Base-by-base conservation (phyloP, 2,113 vertebrate genomes). In the Cryptotis parvus region DNA sequence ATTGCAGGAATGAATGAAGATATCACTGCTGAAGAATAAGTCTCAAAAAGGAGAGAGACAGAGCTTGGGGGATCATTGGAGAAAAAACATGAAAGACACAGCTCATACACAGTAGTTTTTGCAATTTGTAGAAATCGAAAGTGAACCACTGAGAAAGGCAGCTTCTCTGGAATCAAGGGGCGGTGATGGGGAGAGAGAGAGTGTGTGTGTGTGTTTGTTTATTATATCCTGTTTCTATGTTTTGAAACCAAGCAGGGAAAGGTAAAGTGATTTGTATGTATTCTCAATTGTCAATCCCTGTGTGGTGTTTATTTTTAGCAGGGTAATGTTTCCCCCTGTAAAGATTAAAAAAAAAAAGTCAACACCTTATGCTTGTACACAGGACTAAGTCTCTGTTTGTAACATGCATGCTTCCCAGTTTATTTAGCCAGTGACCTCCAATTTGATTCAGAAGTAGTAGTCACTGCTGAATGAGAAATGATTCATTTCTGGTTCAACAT, bases 401-500 rank as follows among this genome's bases (percentile, higher is more conserved):
- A 68, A 81, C 27, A 20, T 3, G 26, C 3, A 66, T 29, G n/a
- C 76, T 88, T 73, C 74, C 43, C 24, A 4, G 63, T 91, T 76
- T 55, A 27, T 74, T 66, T 92, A 93, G 82, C 69, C 65, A 0
- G 0, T 86, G 52, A 85, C 63, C 86, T 91, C 92, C 9, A 0
- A 29, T 4, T 33, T 29, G 85, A 84, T 27, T 58, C 2, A 0
- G 85, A 87, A 90, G 31, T 9, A 1, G 58, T 61, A 41, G 0
- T 81, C 6, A 18, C 52, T 4, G 41, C 16, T 43, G 63, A 94
- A 45, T 0, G 3, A 90, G 90, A 39, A 70, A 83, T 10, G 33
- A 87, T 70, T 84, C 89, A 87, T 80, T 93, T 93, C 45, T 85
- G 87, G 27, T 22, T 49, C 83, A 85, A 43, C 69, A 12, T 76